Percentiles rank a stretch among this genome's conserved stretches.
These are phyloP conservation scores for Battus philenor DNA, from an alignment of 1,140 invertebrate species.

Conservation along the genomic window DNA sequence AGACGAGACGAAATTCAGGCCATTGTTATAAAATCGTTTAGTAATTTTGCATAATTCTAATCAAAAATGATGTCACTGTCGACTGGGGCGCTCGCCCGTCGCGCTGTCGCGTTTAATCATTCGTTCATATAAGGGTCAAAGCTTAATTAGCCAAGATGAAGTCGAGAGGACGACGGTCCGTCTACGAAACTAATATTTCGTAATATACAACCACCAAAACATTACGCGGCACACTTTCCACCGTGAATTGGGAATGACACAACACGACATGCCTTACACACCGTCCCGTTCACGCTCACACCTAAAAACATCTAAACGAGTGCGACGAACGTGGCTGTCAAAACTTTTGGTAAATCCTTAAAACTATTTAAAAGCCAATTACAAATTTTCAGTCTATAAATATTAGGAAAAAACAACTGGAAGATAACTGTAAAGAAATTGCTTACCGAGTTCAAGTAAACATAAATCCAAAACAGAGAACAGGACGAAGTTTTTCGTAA, in stretches of 20 bases:
- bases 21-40: too few species aligned
- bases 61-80: constrained; percentile 49
- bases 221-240: constrained; percentile 64
- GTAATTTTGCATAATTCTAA: too few species aligned
- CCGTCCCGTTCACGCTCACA: constrained; percentile 39
- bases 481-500: constrained; percentile 49
- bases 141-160: constrained; percentile 30
- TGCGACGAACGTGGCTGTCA: constrained; percentile 46
- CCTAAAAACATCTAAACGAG: constrained; percentile 27
- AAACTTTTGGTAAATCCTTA: constrained; percentile 59
- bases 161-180: constrained; percentile 30
- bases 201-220: constrained; percentile 63
- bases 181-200: constrained; percentile 48
- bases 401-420: too few species aligned
- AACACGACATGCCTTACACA: constrained; percentile 32
- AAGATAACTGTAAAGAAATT: constrained; percentile 2
- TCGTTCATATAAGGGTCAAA: constrained; percentile 27
- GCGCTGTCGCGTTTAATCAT: constrained; percentile 42
- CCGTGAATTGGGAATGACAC: constrained; percentile 45
- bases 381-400: too few species aligned
- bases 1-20: too few species aligned
- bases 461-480: constrained; percentile 66
- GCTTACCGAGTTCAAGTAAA: constrained; percentile 61
- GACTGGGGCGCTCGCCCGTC: constrained; percentile 36
- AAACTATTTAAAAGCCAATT: constrained; percentile 58